Conservation (phyloP, 2,797 vertebrate genomes). For the Peromyscus nudipes region DNA sequence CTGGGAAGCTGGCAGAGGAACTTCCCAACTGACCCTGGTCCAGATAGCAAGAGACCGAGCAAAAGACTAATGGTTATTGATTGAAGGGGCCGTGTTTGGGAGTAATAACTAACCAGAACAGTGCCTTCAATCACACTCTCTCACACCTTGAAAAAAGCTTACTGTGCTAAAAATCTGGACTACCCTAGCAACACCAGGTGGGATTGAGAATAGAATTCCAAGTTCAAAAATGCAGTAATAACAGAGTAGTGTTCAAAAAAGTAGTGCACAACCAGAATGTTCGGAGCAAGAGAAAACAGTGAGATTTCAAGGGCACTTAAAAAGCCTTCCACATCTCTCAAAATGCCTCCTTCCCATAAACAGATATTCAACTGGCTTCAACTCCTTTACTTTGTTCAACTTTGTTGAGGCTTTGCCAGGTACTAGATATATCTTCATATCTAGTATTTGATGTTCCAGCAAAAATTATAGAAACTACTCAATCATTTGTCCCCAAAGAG, state of each 20-base stretch:
- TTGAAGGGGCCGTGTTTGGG: background rate
- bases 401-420: background rate
- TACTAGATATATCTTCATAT: background rate
- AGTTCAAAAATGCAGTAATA: constrained; percentile 25
- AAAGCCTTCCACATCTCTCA: background rate
- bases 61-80: background rate
- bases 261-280: background rate
- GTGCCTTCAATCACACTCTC: background rate
- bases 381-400: constrained; percentile 9
- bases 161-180: background rate
- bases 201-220: background rate
- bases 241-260: background rate
- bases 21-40: background rate
- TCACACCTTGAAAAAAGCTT: background rate
- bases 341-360: background rate
- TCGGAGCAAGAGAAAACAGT: background rate
- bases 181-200: background rate
- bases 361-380: background rate
- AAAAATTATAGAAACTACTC: constrained; percentile 28
- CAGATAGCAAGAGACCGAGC: background rate
- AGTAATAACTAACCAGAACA: constrained; percentile 11
- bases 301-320: background rate
- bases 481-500: background rate
- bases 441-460: too few species aligned
- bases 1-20: constrained; percentile 21